Conservation (phyloP, 1,140 invertebrate species). For the Hestina assimilis region DNA sequence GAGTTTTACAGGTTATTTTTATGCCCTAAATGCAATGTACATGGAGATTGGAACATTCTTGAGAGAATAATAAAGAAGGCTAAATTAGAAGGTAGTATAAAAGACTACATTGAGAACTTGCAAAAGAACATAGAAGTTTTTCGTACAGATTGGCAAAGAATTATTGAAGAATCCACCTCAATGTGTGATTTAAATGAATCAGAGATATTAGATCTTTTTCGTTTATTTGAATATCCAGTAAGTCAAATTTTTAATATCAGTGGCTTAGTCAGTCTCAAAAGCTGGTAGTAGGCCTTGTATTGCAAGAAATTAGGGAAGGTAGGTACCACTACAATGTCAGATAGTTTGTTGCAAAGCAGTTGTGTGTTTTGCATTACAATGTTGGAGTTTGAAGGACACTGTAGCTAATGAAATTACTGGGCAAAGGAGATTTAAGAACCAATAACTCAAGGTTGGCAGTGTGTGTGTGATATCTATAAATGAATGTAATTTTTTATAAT, state of each 20-base stretch:
- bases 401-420: too few species aligned
- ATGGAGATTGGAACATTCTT: conserved; percentile 79
- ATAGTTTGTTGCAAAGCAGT: too few species aligned
- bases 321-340: too few species aligned
- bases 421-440: too few species aligned
- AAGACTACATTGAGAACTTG: conserved; percentile 63
- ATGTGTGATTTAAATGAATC: conserved; percentile 65
- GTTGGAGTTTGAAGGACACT: too few species aligned
- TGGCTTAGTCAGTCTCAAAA: too few species aligned
- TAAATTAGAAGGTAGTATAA: conserved; percentile 58
- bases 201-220: conserved; percentile 68
- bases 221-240: conserved; percentile 80
- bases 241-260: conserved; percentile 53
- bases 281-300: too few species aligned
- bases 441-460: too few species aligned
- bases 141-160: conserved; percentile 63
- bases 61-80: conserved; percentile 73
- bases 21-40: conserved; percentile 81
- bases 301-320: too few species aligned
- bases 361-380: too few species aligned
- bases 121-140: conserved; percentile 55
- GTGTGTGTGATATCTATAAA: too few species aligned
- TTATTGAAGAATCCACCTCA: conserved; percentile 51
- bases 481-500: too few species aligned
- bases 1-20: conserved; percentile 81